Percentiles rank a stretch among this genome's conserved stretches.
Conservation (phyloP, 2,113 vertebrate genomes). For the Oreotrochilus melanogaster region DNA sequence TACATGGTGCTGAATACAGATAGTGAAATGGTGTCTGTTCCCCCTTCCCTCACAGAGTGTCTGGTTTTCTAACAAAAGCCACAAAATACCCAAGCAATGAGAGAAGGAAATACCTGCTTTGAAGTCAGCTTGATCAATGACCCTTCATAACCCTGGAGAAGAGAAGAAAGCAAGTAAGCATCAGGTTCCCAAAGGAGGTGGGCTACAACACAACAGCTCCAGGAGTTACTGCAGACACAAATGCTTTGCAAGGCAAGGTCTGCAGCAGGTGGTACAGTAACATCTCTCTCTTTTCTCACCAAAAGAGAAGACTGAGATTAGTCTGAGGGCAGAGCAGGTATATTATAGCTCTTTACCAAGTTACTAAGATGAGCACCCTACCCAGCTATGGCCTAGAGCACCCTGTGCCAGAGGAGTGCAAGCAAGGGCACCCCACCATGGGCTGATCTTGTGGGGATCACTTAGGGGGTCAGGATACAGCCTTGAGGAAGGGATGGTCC, state of each 20-base stretch:
- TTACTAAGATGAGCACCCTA: not conserved
- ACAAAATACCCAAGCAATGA: not conserved
- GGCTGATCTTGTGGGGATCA: not conserved
- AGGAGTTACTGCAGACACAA: not conserved
- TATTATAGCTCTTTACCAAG: not conserved
- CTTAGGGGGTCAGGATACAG: not conserved
- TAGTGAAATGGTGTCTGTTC: not conserved
- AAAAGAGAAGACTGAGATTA: not conserved
- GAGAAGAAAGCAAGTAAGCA: slow-evolving; percentile 38
- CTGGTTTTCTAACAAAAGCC: not conserved
- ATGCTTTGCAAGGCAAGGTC: not conserved
- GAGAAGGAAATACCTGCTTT: slow-evolving; percentile 88
- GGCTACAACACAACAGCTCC: rapidly evolving
- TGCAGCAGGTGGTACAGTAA: not conserved
- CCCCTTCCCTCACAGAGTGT: rapidly evolving
- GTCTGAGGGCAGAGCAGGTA: not conserved
- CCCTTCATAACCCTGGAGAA: slow-evolving; percentile 95
- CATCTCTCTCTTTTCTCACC: not conserved
- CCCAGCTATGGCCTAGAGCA: not conserved
- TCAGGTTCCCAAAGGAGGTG: not conserved
- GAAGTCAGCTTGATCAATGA: slow-evolving; percentile 99
- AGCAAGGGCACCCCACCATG: not conserved
- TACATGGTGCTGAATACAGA: not conserved
- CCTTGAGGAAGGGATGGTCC: not conserved
- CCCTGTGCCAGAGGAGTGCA: not conserved